These are phyloP conservation scores for Enteromius paludinosus DNA, from an alignment of 2,797 vertebrate genomes.

Conservation along the genomic window DNA sequence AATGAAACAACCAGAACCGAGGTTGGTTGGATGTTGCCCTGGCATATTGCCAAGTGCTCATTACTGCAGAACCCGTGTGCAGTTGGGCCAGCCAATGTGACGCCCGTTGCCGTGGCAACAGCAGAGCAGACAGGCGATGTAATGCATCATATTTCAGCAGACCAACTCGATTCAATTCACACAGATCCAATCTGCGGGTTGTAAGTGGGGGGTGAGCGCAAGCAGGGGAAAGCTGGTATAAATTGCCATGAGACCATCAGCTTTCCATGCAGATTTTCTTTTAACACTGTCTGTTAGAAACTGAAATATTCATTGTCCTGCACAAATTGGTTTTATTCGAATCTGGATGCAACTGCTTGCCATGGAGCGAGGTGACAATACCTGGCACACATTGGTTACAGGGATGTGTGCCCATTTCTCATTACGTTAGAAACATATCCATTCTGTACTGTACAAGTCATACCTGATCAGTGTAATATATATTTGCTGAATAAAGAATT, in stretches of 20 bases:
- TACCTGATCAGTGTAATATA: not conserved
- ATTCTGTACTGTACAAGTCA: not conserved
- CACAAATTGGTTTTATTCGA: conserved; percentile 43
- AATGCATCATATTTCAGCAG: conserved; percentile 75
- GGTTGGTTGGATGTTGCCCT: conserved; percentile 61
- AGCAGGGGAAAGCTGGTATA: conserved; percentile 32
- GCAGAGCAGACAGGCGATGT: conserved; percentile 73
- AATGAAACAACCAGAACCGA: conserved; percentile 10
- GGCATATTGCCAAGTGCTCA: conserved; percentile 78
- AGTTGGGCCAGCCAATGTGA: conserved; percentile 72
- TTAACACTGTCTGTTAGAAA: conserved; percentile 32
- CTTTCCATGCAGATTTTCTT: conserved; percentile 44
- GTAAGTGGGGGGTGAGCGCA: conserved; percentile 22
- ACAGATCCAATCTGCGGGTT: conserved; percentile 44
- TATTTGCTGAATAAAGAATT: not conserved
- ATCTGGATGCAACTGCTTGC: conserved; percentile 2
- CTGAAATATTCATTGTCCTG: conserved; percentile 48
- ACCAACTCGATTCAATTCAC: conserved; percentile 47
- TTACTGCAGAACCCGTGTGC: conserved; percentile 66
- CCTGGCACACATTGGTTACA: not conserved
- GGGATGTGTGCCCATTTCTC: not conserved
- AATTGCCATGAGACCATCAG: conserved; percentile 47
- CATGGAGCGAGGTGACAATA: conserved; percentile 3
- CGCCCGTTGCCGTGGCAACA: conserved; percentile 82
- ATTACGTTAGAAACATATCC: not conserved